Conservation (phyloP, 2,888 invertebrate species). For the Cordilura impudica region DNA sequence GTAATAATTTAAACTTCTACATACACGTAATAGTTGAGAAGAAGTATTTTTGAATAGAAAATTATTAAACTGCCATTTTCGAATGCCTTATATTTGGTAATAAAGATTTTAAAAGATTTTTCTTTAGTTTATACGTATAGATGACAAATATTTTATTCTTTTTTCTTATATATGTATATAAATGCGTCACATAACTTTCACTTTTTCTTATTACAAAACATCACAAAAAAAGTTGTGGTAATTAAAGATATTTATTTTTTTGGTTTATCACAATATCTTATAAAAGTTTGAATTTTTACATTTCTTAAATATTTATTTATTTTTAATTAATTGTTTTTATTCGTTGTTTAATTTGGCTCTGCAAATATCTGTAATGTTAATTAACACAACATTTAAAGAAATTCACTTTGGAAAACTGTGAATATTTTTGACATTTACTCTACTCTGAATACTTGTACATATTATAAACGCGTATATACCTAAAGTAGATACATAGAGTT, state of each 20-base stretch:
- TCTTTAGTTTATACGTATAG: neutral
- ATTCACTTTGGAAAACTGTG: slow-evolving; percentile 27
- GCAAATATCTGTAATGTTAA: neutral
- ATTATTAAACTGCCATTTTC: neutral
- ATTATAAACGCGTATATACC: neutral
- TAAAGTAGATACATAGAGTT: slow-evolving; percentile 51
- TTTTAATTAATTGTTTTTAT: neutral
- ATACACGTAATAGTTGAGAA: slow-evolving; percentile 17
- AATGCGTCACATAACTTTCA: slow-evolving; percentile 57
- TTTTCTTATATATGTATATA: neutral
- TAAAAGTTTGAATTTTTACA: neutral
- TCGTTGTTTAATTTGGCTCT: neutral
- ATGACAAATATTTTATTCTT: slow-evolving; percentile 19
- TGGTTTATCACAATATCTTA: no score
- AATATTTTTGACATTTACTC: slow-evolving; percentile 56
- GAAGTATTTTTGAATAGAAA: neutral
- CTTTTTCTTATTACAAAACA: slow-evolving; percentile 42
- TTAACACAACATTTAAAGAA: neutral
- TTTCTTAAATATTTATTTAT: no score
- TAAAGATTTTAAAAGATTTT: neutral
- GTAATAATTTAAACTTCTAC: neutral
- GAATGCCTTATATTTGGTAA: neutral
- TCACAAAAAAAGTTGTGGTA: neutral
- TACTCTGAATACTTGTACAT: neutral
- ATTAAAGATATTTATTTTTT: neutral